Base-by-base conservation (phyloP, 2,888 invertebrate species). In the Drosophila paracracens region DNA sequence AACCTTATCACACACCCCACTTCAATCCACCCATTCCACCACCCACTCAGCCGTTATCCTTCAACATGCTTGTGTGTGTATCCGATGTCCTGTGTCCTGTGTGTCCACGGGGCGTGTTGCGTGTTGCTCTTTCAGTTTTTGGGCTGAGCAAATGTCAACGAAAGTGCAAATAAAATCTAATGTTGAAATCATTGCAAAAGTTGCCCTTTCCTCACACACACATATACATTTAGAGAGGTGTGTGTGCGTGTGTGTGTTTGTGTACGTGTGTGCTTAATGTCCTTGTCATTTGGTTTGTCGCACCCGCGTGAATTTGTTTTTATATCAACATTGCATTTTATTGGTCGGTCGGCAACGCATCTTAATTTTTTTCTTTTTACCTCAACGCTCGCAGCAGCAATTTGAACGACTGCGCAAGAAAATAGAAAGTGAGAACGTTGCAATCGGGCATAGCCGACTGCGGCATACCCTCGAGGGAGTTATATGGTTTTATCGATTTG, bases 121-220 rank as follows among this genome's bases (percentile, higher is more conserved):
- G 77, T 79, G 66, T 57, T 75, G 50, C 63, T 54, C 16, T 59
- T 58, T 61, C 70, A 38, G 52, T 48, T 83, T 86, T 64, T 65
- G 72, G 75, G 76, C 86, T 86, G 81, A 71, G 86, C 85, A 80
- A 89, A 85, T 88, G 83, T 86, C 91, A 89, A 78, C 82, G 75
- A 83, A 88, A 88, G 90, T 86, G 89, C 91, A 91, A 91, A 91
- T 88, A 91, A 88, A 88, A 89, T 90, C 91, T 83, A 91, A 88
- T 88, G 88, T 81, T 73, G 73, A 91, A 88, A 89, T 91, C 91
- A 88, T 90, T 88, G 91, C 91, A 83, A 88, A 80, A 89, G 79
- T 74, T 84, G 57, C 78, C 72, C 74, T 70, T 69, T 60, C 64
- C 63, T 54, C 68, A 51, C 65, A 59, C 25, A 25, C 25, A 25